These are phyloP conservation scores for Mus minutoides DNA, from an alignment of 2,797 vertebrate genomes.

Conservation along the genomic window DNA sequence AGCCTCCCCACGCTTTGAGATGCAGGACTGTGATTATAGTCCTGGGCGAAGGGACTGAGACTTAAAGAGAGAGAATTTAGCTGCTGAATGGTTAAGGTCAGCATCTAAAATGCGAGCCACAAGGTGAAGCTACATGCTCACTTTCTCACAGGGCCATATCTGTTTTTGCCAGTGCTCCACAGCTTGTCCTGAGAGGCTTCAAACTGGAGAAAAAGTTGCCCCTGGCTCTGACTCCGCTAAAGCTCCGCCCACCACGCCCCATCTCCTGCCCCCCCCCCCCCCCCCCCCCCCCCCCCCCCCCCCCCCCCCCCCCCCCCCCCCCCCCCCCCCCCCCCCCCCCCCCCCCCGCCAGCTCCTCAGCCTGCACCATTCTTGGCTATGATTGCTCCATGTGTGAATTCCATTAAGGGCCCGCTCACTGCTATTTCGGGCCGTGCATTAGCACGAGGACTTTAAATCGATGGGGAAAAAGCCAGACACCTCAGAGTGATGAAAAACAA, in stretches of 20 bases:
- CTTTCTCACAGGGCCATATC: neutral
- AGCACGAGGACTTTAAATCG: conserved; percentile 60
- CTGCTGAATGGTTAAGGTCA: neutral
- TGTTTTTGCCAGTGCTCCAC: neutral
- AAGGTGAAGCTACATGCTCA: neutral
- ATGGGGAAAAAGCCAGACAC: conserved; percentile 71
- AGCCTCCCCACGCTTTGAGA: neutral
- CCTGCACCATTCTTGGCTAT: conserved; percentile 66
- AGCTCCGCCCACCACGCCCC: neutral
- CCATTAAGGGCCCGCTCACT: conserved; percentile 65
- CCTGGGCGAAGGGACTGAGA: neutral
- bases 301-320: neutral
- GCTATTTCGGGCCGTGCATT: conserved; percentile 74
- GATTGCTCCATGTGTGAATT: conserved; percentile 63
- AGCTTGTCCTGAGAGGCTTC: neutral
- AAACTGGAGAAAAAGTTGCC: neutral
- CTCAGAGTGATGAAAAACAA: conserved; percentile 64
- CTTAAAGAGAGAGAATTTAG: neutral
- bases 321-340: neutral
- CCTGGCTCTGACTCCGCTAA: conserved; percentile 4
- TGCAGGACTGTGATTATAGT: neutral
- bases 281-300: neutral
- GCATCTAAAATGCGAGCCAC: neutral
- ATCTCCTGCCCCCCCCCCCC: neutral
- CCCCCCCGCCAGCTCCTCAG: neutral